phyloP scores from a whole-genome alignment of 2,888 invertebrate genomes.

The Chrysolina oricalcia region DNA sequence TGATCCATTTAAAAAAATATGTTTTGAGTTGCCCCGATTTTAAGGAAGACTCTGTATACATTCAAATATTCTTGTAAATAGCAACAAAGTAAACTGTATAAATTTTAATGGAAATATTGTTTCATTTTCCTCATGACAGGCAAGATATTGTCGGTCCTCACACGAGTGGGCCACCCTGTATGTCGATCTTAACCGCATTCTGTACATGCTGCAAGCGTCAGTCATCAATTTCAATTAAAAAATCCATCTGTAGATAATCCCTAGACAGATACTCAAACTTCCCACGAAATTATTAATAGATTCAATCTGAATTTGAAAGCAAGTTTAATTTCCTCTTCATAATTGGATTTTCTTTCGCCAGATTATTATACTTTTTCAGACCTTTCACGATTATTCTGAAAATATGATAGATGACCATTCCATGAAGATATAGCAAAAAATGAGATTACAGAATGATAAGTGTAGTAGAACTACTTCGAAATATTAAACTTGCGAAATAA shows the following conservation, averaged over 20 bases:
- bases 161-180: no score
- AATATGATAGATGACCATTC: constrained; percentile 42
- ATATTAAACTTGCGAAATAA: not conserved
- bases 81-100: no score
- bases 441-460: constrained; percentile 1
- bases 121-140: no score
- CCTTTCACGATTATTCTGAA: constrained; percentile 44
- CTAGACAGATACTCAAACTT: constrained; percentile 16
- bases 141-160: no score
- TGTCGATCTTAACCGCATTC: not conserved
- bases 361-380: constrained; percentile 49
- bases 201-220: not conserved
- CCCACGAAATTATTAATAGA: constrained; percentile 45
- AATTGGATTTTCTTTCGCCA: constrained; percentile 52
- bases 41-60: no score
- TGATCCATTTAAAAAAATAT: no score
- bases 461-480: not conserved
- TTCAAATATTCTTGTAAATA: no score
- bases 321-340: constrained; percentile 54
- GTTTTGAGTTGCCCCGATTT: no score
- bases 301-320: constrained; percentile 51
- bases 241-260: constrained; percentile 37
- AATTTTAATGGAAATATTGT: no score
- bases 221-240: constrained; percentile 45
- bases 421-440: constrained; percentile 10